A percentile compares a stretch with the other conserved stretches of the same genome.
phyloP scores from a whole-genome alignment of 1,140 invertebrate genomes.

The Xylocopa sonorina region DNA sequence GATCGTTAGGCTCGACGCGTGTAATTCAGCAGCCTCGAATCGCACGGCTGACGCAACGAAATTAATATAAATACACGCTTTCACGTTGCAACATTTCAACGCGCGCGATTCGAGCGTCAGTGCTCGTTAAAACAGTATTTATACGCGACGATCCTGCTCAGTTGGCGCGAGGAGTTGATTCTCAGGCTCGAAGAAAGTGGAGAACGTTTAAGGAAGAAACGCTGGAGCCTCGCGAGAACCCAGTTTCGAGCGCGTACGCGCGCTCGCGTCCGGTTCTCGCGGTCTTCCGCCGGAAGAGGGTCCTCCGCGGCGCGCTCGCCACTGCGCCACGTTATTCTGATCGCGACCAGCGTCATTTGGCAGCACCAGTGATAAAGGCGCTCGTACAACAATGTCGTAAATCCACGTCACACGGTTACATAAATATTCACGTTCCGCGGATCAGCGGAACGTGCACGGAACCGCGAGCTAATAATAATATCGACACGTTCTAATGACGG shows the following conservation, averaged over 20 bases:
- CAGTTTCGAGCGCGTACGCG: too few relatives aligned
- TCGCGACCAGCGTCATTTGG: slow-evolving; percentile 40
- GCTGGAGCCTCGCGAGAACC: too few relatives aligned
- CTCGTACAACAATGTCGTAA: slow-evolving; percentile 51
- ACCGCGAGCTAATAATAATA: slow-evolving; percentile 43
- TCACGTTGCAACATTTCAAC: not conserved
- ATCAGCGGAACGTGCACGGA: slow-evolving; percentile 7
- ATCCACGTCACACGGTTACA: slow-evolving; percentile 41
- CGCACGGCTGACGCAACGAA: not conserved
- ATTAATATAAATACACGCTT: slow-evolving; percentile 8
- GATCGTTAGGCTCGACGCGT: not conserved
- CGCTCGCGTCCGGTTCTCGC: not conserved
- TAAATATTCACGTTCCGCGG: slow-evolving; percentile 37
- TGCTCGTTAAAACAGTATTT: slow-evolving; percentile 14
- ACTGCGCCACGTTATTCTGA: slow-evolving; percentile 35
- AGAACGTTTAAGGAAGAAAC: too few relatives aligned
- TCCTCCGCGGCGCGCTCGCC: not conserved
- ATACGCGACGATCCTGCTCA: slow-evolving; percentile 4
- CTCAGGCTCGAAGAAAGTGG: not conserved
- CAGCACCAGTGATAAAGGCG: slow-evolving; percentile 32
- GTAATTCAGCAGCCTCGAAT: not conserved
- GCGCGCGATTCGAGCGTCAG: not conserved
- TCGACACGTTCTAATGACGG: slow-evolving; percentile 12
- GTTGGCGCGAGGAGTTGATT: not conserved
- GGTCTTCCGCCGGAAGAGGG: too few relatives aligned